A percentile compares a stretch with the other conserved stretches of the same genome.
phyloP scores from a whole-genome alignment of 2,888 invertebrate species.

The Empis stercorea region DNA sequence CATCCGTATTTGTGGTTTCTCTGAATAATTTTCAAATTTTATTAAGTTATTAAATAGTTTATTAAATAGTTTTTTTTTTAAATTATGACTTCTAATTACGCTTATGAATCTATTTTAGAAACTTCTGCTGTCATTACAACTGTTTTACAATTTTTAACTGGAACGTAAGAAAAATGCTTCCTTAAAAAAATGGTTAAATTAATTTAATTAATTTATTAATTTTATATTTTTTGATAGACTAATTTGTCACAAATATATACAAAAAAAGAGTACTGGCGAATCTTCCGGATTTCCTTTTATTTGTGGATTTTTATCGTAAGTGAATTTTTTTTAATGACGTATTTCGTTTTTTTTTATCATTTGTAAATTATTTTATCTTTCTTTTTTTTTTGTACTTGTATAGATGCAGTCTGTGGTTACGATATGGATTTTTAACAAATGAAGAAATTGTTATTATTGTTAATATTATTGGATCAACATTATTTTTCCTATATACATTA shows the following conservation, averaged over 20 bases:
- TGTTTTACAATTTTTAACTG: slow-evolving; percentile 63
- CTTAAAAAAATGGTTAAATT: too few species aligned
- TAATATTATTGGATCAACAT: slow-evolving; percentile 56
- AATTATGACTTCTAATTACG: too few species aligned
- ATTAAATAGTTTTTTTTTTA: too few species aligned
- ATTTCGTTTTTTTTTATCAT: not conserved
- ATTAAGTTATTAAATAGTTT: too few species aligned
- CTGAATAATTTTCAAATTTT: too few species aligned
- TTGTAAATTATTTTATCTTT: not conserved
- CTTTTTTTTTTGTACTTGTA: slow-evolving; percentile 6
- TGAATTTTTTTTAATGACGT: slow-evolving; percentile 29
- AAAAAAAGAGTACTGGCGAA: slow-evolving; percentile 62
- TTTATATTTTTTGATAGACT: slow-evolving; percentile 44
- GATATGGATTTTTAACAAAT: slow-evolving; percentile 61
- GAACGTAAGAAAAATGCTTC: slow-evolving; percentile 67
- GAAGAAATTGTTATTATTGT: slow-evolving; percentile 62
- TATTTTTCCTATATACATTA: slow-evolving; percentile 56
- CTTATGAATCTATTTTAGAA: slow-evolving; percentile 5
- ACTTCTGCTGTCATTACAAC: slow-evolving; percentile 55
- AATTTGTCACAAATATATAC: slow-evolving; percentile 62
- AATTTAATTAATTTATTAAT: too few species aligned
- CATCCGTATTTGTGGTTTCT: too few species aligned
- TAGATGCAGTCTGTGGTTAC: slow-evolving; percentile 66
- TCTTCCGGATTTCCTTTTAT: slow-evolving; percentile 65
- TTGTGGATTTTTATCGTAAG: slow-evolving; percentile 62